A percentile compares a stretch with the other conserved stretches of the same genome.
Conservation (phyloP, 2,888 invertebrate genomes). For the Meghimatium bilineatum region DNA sequence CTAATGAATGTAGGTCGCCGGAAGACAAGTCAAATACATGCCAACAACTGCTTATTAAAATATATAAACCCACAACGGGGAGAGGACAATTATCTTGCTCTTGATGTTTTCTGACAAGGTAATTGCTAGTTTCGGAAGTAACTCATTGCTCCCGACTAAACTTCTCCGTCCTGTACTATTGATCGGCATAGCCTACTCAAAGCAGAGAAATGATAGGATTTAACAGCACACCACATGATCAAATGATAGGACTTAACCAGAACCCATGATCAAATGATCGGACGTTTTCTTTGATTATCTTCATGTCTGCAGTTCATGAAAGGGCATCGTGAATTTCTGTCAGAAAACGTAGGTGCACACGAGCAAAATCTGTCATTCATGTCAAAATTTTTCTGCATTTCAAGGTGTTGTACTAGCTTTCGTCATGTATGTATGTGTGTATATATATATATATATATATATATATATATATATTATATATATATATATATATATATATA, state of each 20-base stretch:
- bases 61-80: no score
- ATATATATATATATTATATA: slow-evolving; percentile 5
- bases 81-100: background rate
- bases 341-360: background rate
- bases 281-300: background rate
- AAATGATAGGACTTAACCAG: background rate
- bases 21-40: background rate
- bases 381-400: background rate
- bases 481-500: slow-evolving; percentile 1
- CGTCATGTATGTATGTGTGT: background rate
- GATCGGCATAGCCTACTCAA: background rate
- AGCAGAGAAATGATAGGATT: background rate
- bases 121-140: background rate
- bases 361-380: background rate
- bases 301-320: background rate
- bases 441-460: slow-evolving; percentile 6
- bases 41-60: background rate
- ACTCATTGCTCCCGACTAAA: background rate
- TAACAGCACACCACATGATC: background rate
- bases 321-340: background rate
- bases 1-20: background rate
- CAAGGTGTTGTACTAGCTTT: no score
- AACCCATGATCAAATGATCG: background rate
- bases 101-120: background rate
- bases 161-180: background rate